phyloP scores from a whole-genome alignment of 1,140 invertebrate genomes.

The Microplitis mediator region DNA sequence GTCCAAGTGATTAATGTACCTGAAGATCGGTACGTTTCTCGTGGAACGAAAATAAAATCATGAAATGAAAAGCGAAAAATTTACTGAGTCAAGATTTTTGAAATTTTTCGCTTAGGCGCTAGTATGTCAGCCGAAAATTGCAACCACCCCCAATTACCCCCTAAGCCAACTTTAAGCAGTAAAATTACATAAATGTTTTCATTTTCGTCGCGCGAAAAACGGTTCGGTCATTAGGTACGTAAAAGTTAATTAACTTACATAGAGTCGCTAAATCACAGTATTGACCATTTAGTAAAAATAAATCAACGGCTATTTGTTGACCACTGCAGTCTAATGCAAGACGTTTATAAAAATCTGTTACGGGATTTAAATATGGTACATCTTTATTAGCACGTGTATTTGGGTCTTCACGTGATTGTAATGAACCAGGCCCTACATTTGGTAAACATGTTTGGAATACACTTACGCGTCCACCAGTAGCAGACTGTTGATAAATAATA shows the following conservation, averaged over 20 bases:
- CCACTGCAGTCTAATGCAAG: constrained; percentile 94
- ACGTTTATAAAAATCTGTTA: constrained; percentile 98
- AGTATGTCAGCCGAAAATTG: no score
- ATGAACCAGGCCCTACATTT: constrained; percentile 85
- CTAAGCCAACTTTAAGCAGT: no score
- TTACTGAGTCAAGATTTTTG: no score
- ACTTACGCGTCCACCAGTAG: constrained; percentile 93
- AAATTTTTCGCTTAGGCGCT: no score
- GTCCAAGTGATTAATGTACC: not conserved
- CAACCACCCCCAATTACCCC: no score
- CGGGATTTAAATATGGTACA: constrained; percentile 85
- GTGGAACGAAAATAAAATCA: no score
- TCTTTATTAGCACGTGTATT: constrained; percentile 82
- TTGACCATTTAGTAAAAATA: constrained; percentile 92
- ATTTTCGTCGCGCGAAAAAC: not conserved
- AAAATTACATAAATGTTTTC: no score
- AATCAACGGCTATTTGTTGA: constrained; percentile 94
- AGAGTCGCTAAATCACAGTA: constrained; percentile 94
- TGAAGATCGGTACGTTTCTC: no score
- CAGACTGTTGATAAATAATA: constrained; percentile 65
- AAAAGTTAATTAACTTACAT: constrained; percentile 67
- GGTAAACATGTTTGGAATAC: constrained; percentile 93
- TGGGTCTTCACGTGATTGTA: constrained; percentile 85
- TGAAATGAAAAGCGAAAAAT: no score
- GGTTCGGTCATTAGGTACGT: not conserved